phyloP scores from a whole-genome alignment of 1,140 invertebrate species.

The Hetaerina americana region DNA sequence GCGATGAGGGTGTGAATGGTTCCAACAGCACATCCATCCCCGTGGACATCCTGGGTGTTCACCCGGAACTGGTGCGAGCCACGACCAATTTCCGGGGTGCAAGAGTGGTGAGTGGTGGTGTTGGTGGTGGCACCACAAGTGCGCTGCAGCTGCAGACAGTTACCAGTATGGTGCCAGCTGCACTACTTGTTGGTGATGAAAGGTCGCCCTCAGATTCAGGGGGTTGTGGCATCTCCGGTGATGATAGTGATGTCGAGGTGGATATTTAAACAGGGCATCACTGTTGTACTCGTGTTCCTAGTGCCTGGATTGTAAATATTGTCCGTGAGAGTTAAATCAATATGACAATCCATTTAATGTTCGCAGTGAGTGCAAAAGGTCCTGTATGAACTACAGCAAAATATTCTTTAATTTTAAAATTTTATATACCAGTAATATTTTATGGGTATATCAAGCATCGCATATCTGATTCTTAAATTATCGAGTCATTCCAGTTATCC shows the following conservation, averaged over 20 bases:
- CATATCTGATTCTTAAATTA: no score
- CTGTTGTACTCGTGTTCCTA: not conserved
- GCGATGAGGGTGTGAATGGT: not conserved
- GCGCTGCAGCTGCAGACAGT: conserved; percentile 30
- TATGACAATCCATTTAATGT: no score
- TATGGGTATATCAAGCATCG: no score
- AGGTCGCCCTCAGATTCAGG: conserved; percentile 30
- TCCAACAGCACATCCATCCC: conserved; percentile 20
- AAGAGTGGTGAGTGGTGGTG: not conserved
- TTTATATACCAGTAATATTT: no score
- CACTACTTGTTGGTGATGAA: conserved; percentile 33
- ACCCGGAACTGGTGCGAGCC: conserved; percentile 22
- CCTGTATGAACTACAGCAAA: no score
- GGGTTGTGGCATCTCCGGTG: conserved; percentile 33
- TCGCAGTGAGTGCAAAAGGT: no score
- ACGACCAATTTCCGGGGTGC: not conserved
- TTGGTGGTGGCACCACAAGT: not conserved
- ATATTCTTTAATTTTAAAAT: no score
- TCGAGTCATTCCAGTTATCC: no score
- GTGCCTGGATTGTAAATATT: not conserved
- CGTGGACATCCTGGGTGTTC: conserved; percentile 34
- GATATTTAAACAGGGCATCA: conserved; percentile 28
- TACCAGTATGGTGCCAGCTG: conserved; percentile 31
- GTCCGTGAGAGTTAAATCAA: no score
- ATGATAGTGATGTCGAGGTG: conserved; percentile 35